These are phyloP conservation scores for Polydrusus pterygomalis DNA, from an alignment of 2,888 invertebrate genomes.

Conservation along the genomic window DNA sequence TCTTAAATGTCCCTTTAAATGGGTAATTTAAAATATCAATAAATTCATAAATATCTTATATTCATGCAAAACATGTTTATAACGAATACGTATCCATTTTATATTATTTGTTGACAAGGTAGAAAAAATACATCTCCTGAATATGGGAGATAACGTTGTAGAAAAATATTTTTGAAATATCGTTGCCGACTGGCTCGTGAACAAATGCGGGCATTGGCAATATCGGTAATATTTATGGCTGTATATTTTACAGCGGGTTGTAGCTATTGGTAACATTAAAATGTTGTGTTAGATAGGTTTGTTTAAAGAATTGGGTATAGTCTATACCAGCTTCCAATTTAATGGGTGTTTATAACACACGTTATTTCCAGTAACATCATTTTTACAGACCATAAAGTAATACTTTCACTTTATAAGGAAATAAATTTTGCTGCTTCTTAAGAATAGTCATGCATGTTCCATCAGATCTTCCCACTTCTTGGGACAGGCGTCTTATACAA, in stretches of 20 bases:
- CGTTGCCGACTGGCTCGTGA: slow-evolving; percentile 3
- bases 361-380: too few relatives aligned
- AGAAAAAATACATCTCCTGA: slow-evolving; percentile 2
- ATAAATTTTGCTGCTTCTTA: too few relatives aligned
- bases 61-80: background rate
- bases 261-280: background rate
- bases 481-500: too few relatives aligned
- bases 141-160: slow-evolving; percentile 11
- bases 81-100: background rate
- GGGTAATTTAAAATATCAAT: background rate
- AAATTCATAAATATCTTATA: background rate
- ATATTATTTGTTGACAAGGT: slow-evolving; percentile 6
- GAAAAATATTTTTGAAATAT: slow-evolving; percentile 19
- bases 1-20: background rate
- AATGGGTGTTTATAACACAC: too few relatives aligned
- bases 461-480: too few relatives aligned
- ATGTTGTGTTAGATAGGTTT: background rate
- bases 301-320: background rate
- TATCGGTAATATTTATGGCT: slow-evolving; percentile 8
- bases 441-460: too few relatives aligned
- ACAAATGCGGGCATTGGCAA: slow-evolving; percentile 15
- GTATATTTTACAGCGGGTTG: background rate
- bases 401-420: too few relatives aligned
- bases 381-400: too few relatives aligned
- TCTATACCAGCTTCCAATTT: too few relatives aligned